Conservation (phyloP, 92 coral and sea anemone species). For the Paramuricea clavata region DNA sequence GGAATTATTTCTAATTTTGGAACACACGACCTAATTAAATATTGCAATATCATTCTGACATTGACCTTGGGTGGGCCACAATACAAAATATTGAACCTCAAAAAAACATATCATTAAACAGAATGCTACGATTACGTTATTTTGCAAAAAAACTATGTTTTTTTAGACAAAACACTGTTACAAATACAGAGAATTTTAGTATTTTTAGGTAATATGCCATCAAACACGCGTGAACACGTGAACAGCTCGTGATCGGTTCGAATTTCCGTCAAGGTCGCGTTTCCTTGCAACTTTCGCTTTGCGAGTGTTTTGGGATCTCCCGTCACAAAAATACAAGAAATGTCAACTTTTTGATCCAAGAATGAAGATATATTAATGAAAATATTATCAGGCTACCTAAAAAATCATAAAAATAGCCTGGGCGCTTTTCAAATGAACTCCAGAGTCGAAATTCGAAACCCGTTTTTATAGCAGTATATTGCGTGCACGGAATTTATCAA, state of each 20-base stretch:
- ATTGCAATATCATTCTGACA: neutral
- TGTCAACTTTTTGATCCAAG: neutral
- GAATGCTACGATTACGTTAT: too few relatives aligned
- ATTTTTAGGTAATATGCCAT: neutral
- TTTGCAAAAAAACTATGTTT: neutral
- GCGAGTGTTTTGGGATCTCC: neutral
- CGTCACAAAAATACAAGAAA: neutral
- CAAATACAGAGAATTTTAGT: neutral
- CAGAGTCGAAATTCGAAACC: too few relatives aligned
- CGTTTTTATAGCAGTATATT: too few relatives aligned
- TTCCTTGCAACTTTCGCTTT: neutral
- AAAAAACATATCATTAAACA: neutral
- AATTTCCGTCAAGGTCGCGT: conserved; percentile 10
- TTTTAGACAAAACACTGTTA: neutral
- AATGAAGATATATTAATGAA: neutral
- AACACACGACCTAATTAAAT: neutral
- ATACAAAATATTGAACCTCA: neutral
- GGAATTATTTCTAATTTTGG: neutral
- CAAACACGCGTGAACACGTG: conserved; percentile 28
- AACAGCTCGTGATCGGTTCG: conserved; percentile 23
- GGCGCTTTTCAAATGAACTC: too few relatives aligned
- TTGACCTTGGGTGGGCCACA: conserved; percentile 3
- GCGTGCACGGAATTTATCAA: neutral
- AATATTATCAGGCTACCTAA: neutral
- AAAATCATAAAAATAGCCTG: neutral